phyloP scores from a whole-genome alignment of 2,113 vertebrate species.

The Eulacestoma nigropectus region DNA sequence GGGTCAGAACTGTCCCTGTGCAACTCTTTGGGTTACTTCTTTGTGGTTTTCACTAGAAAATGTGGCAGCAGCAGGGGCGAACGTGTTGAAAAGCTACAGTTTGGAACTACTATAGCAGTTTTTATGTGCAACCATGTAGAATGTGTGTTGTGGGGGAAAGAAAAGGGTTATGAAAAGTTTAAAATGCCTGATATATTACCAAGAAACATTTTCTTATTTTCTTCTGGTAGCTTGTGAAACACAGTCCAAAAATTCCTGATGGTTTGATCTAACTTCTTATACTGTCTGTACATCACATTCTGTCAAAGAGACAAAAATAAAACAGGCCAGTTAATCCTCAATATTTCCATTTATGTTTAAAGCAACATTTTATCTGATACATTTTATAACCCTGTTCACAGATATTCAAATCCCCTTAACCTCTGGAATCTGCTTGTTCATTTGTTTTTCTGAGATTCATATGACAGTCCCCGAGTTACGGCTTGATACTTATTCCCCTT shows the following conservation, averaged over 20 bases:
- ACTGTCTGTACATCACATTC: not conserved
- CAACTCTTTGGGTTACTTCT: not conserved
- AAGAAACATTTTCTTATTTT: constrained; percentile 68
- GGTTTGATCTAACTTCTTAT: constrained; percentile 10
- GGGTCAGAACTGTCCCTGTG: not conserved
- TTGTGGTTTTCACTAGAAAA: not conserved
- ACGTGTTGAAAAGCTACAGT: not conserved
- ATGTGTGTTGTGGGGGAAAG: not conserved
- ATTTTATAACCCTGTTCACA: not conserved
- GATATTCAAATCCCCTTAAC: not conserved
- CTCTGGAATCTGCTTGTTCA: not conserved
- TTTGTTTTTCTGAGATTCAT: not conserved
- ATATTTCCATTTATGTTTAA: constrained; percentile 3
- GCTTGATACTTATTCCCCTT: not conserved
- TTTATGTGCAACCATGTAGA: not conserved
- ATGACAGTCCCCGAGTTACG: not conserved
- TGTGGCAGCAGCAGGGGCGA: fast-evolving
- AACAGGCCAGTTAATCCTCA: not conserved
- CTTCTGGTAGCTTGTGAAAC: constrained; percentile 61
- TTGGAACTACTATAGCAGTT: not conserved
- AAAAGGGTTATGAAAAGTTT: not conserved
- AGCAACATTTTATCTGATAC: not conserved
- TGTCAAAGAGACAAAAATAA: constrained; percentile 41
- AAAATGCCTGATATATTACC: constrained; percentile 34
- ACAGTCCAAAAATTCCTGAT: constrained; percentile 70